These are phyloP conservation scores for Harpalus rubripes DNA, from an alignment of 2,888 invertebrate species.

Conservation along the genomic window DNA sequence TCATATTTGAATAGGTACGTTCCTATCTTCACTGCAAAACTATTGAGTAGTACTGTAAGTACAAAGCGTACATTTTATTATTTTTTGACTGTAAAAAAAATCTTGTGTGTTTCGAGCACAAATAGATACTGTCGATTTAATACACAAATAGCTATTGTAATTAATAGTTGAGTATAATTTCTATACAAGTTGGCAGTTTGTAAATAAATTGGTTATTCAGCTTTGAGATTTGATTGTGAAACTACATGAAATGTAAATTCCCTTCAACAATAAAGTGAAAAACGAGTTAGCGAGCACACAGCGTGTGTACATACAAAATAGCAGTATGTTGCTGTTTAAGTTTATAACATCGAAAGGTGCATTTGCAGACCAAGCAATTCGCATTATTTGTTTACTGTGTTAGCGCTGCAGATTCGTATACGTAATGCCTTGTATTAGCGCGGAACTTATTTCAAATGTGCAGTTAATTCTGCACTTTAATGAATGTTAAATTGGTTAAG, in stretches of 20 bases:
- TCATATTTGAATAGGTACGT: no score
- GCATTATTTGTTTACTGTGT: constrained; percentile 43
- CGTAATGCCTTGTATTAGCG: constrained; percentile 50
- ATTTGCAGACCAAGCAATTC: constrained; percentile 43
- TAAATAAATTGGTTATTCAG: not conserved
- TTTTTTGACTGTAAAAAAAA: no score
- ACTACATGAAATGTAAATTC: constrained; percentile 4
- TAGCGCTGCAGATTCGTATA: constrained; percentile 16
- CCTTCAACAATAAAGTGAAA: constrained; percentile 5
- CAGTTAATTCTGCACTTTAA: constrained; percentile 48
- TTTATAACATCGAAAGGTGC: constrained; percentile 46
- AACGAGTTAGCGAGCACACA: not conserved
- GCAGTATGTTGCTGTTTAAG: constrained; percentile 31
- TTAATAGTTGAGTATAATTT: not conserved
- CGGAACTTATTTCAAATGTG: constrained; percentile 50
- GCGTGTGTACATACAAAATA: constrained; percentile 6
- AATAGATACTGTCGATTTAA: no score
- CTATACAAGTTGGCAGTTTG: not conserved
- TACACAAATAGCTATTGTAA: no score
- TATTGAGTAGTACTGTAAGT: no score
- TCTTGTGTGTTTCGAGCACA: no score
- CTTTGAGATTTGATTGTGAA: not conserved
- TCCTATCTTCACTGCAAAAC: no score
- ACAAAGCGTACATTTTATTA: no score
- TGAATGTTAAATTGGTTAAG: constrained; percentile 51